Evolutionary conservation across 2,888 invertebrate genomes (phyloP), one percentile per base, ranked within the genome.

Genomic region (Agrochola lychnidis): DNA sequence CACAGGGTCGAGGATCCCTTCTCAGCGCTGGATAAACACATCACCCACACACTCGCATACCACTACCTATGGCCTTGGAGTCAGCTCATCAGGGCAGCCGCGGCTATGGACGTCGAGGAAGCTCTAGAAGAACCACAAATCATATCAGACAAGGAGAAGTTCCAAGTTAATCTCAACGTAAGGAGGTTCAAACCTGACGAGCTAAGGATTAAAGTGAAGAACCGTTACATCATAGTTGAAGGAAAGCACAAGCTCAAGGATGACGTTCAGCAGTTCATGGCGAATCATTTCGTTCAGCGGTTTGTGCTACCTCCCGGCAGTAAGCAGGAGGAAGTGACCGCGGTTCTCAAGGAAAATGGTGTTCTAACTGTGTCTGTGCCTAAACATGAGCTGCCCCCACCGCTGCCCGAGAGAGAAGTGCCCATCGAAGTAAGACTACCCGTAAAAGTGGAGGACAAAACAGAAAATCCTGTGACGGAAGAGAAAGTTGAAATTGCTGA

Each of bases 51-150:
- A 57, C 90, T 95, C 30, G 92, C 94, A 1, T 93, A 94, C 89
- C 94, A 95, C 88, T 94, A 95, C 84, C 90, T 96, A 64, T 96
- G 96, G 96, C 96, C 96, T 6, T 96, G 96, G 96, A 94, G 92
- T 81, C 94, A 95, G 81, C 92, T 96, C 48, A 91, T 96, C 71
- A 91, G 91, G 79, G 94, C 95, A 9, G 94, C 95, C 30, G 93
- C 94, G 2, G 91, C 93, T 12, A 78, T 95, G 53, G 94, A 94
- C 74, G 88, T 90, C 19, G 94, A 94, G 64, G 92, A 94, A 66
- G 90, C 89, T 73, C 81, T 95, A 14, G 95, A 95, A 76, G 95
- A 96, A 79, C 95, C 96, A 0, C 92, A 95, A 82, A 94, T 96
- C 2, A 84, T 92, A n/a, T 94, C 95, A 2, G 94, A 94, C 73